These are phyloP conservation scores for Eupithecia vulgata DNA, from an alignment of 2,888 invertebrate genomes.

Conservation along the genomic window DNA sequence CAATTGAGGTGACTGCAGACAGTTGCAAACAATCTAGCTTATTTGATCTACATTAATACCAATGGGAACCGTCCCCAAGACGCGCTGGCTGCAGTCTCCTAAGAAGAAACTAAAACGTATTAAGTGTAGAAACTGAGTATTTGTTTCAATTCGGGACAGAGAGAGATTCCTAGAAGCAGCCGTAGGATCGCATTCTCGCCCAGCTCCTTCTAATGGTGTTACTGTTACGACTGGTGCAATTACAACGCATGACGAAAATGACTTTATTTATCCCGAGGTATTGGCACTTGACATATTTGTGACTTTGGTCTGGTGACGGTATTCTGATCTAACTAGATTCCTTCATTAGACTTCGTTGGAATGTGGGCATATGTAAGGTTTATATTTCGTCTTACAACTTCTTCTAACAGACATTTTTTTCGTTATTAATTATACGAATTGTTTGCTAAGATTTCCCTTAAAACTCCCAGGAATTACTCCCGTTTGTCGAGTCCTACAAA, in stretches of 20 bases:
- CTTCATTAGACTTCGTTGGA: not conserved
- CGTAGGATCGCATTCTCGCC: conserved; percentile 23
- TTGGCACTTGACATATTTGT: conserved; percentile 8
- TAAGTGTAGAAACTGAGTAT: not conserved
- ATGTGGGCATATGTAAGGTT: not conserved
- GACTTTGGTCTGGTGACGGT: not conserved
- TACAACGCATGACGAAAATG: conserved; percentile 32
- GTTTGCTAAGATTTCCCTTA: not conserved
- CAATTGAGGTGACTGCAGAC: no score
- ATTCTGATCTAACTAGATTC: conserved; percentile 6
- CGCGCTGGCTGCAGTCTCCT: no score
- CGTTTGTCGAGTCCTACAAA: not conserved
- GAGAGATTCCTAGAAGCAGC: conserved; percentile 25
- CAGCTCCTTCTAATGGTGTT: conserved; percentile 31
- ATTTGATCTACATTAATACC: no score
- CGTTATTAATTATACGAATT: not conserved
- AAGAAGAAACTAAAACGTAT: not conserved
- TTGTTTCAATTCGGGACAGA: conserved; percentile 12
- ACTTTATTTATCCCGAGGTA: conserved; percentile 30
- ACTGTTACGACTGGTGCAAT: conserved; percentile 31
- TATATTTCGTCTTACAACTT: not conserved
- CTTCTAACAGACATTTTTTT: not conserved
- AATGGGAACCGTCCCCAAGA: no score
- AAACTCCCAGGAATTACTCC: not conserved
- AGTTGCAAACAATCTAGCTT: no score